These are phyloP conservation scores for Bos indicus DNA, from an alignment of 2,113 vertebrate species.

Conservation along the genomic window DNA sequence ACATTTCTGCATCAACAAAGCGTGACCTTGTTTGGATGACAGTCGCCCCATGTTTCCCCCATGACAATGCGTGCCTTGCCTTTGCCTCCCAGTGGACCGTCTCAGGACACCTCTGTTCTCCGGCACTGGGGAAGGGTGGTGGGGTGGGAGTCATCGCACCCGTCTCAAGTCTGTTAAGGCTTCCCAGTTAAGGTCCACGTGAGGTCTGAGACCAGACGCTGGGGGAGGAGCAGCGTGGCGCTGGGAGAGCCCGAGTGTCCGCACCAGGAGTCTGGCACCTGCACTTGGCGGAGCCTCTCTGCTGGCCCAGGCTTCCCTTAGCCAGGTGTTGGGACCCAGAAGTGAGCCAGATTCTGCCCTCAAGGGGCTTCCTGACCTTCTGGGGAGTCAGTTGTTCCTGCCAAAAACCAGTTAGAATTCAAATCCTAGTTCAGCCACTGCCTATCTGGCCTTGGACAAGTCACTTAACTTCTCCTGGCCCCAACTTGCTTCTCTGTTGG, in stretches of 20 bases:
- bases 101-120: slow-evolving; percentile 62
- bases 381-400: not conserved
- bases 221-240: not conserved
- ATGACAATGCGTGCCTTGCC: slow-evolving; percentile 71
- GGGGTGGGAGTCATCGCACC: not conserved
- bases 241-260: not conserved
- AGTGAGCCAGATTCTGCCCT: not conserved
- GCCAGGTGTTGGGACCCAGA: not conserved
- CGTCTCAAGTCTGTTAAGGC: not conserved
- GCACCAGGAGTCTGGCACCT: not conserved
- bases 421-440: not conserved
- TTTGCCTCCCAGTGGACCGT: slow-evolving; percentile 48
- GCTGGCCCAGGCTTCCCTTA: not conserved
- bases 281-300: not conserved
- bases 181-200: not conserved
- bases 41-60: slow-evolving; percentile 72
- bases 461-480: not conserved
- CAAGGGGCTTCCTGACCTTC: slow-evolving; percentile 19
- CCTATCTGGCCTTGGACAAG: not conserved
- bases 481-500: not conserved
- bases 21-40: slow-evolving; percentile 81
- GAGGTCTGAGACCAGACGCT: not conserved
- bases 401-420: not conserved
- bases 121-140: slow-evolving; percentile 1
- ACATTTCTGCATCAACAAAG: slow-evolving; percentile 82